phyloP scores from a whole-genome alignment of 2,888 invertebrate species.

The Andrena hattorfiana region DNA sequence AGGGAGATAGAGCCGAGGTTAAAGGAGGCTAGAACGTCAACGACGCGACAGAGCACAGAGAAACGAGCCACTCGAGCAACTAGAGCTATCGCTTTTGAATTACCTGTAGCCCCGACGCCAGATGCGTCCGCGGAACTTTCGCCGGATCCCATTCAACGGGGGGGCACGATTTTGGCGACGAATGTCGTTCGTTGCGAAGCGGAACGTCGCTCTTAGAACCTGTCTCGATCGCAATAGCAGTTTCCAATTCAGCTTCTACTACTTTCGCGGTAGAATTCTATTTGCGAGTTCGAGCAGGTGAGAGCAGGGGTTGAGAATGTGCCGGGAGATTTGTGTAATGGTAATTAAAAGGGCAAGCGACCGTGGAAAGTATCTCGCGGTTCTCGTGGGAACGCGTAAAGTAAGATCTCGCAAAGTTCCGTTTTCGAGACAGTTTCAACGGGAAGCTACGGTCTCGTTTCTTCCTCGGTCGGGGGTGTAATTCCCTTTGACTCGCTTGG shows the following conservation, averaged over 20 bases:
- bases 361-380: background rate
- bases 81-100: slow-evolving; percentile 49
- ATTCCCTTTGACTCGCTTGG: slow-evolving; percentile 56
- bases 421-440: slow-evolving; percentile 33
- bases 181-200: background rate
- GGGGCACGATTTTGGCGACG: background rate
- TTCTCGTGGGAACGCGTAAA: background rate
- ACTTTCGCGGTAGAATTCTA: background rate
- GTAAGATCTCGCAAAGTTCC: slow-evolving; percentile 36
- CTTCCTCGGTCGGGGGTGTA: slow-evolving; percentile 26
- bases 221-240: background rate
- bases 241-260: background rate
- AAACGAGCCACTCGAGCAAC: slow-evolving; percentile 27
- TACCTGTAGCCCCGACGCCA: slow-evolving; percentile 39
- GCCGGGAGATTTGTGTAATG: background rate
- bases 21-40: slow-evolving; percentile 2
- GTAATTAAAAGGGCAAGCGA: slow-evolving; percentile 25
- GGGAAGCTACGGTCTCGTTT: slow-evolving; percentile 22
- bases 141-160: slow-evolving; percentile 29
- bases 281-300: background rate
- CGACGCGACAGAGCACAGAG: slow-evolving; percentile 29
- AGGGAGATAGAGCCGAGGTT: slow-evolving; percentile 27
- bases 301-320: background rate
- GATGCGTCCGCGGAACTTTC: slow-evolving; percentile 52
- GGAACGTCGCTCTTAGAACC: background rate